A percentile compares a stretch with the other conserved stretches of the same genome.
phyloP scores from a whole-genome alignment of 2,113 vertebrate species.

The Hepsetus odoe region DNA sequence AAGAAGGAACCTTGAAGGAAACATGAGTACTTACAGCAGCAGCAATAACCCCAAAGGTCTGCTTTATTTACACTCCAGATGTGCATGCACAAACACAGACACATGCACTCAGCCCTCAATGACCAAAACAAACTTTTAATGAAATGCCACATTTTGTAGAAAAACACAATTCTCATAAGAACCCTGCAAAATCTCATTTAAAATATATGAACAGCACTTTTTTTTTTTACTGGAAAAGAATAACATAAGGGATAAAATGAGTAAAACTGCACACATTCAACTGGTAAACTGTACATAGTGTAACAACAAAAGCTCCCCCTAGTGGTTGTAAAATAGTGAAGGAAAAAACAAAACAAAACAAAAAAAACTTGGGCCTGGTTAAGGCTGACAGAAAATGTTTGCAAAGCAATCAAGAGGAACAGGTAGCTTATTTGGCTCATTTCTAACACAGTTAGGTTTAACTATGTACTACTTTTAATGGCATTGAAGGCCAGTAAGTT shows the following conservation, averaged over 20 bases:
- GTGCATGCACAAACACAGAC: neutral
- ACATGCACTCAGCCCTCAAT: neutral
- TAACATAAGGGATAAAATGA: too few relatives aligned
- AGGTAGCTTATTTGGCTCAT: neutral
- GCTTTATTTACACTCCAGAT: constrained; percentile 21
- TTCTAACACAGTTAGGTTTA: neutral
- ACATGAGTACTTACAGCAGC: neutral
- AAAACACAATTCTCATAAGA: neutral
- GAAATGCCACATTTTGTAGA: neutral
- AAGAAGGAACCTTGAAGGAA: neutral
- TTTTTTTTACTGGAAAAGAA: constrained; percentile 3
- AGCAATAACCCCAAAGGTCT: neutral
- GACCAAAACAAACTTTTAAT: neutral
- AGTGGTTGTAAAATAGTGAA: constrained; percentile 13
- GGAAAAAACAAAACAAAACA: neutral
- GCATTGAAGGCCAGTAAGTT: neutral
- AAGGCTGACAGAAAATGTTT: neutral
- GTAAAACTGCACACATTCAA: too few relatives aligned
- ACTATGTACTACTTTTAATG: neutral
- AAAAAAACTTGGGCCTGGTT: too few relatives aligned
- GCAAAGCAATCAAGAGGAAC: neutral
- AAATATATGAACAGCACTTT: neutral
- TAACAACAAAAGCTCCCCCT: constrained; percentile 49
- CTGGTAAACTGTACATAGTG: too few relatives aligned
- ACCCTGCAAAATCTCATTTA: neutral